phyloP scores from a whole-genome alignment of 2,888 invertebrate genomes.

The Pandemis corylana region DNA sequence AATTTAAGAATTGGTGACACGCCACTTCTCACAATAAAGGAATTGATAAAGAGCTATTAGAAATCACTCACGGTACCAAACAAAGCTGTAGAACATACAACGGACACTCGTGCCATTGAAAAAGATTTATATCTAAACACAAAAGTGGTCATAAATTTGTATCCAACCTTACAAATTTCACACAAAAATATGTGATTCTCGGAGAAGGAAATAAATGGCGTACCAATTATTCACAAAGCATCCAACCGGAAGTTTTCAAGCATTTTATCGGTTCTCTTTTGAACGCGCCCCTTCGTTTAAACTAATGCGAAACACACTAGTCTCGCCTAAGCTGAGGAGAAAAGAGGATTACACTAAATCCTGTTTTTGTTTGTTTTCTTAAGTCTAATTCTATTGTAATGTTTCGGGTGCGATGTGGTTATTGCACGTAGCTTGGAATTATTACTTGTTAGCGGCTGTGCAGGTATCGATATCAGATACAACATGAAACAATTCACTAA shows the following conservation, averaged over 20 bases:
- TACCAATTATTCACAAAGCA: slow-evolving; percentile 75
- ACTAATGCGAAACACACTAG: slow-evolving; percentile 76
- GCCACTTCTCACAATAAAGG: slow-evolving; percentile 54
- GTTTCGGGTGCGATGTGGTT: slow-evolving; percentile 48
- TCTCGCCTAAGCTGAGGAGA: slow-evolving; percentile 72
- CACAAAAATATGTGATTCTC: slow-evolving; percentile 63
- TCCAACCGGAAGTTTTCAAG: slow-evolving; percentile 79
- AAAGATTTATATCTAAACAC: slow-evolving; percentile 76
- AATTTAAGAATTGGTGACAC: slow-evolving; percentile 60
- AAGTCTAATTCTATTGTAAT: slow-evolving; percentile 71
- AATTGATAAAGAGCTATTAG: slow-evolving; percentile 57
- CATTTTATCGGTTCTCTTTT: slow-evolving; percentile 74
- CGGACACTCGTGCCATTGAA: slow-evolving; percentile 72
- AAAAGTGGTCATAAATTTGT: slow-evolving; percentile 74
- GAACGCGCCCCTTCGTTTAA: slow-evolving; percentile 70
- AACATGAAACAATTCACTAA: background rate
- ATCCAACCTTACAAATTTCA: slow-evolving; percentile 68
- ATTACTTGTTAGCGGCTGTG: background rate
- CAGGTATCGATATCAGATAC: background rate
- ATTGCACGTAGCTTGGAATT: slow-evolving; percentile 47
- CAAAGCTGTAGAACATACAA: slow-evolving; percentile 44
- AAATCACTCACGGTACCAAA: slow-evolving; percentile 69
- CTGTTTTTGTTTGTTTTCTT: slow-evolving; percentile 85
- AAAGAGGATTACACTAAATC: slow-evolving; percentile 80
- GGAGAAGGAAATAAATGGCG: slow-evolving; percentile 78